Evolutionary conservation across 2,888 invertebrate genomes (phyloP).

Genomic region (Acronicta aceris): DNA sequence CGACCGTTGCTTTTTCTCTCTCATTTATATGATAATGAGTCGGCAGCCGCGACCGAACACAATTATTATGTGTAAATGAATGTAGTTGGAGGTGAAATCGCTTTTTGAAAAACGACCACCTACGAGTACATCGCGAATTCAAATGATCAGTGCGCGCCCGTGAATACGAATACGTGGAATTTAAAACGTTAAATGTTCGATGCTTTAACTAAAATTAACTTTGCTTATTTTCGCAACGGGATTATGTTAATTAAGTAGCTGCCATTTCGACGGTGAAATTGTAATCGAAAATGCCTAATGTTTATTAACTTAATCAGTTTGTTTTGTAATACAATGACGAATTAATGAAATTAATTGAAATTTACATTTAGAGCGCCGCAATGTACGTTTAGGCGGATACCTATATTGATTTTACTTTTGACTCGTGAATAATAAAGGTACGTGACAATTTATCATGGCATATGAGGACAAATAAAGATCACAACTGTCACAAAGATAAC

Average conservation of each 20-base stretch:
- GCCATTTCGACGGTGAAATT: slow-evolving; percentile 71
- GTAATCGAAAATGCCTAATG: slow-evolving; percentile 77
- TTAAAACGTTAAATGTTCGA: slow-evolving; percentile 66
- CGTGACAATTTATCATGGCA: slow-evolving; percentile 25
- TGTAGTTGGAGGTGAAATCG: slow-evolving; percentile 75
- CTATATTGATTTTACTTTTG: slow-evolving; percentile 31
- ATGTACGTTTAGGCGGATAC: slow-evolving; percentile 15
- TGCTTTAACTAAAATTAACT: slow-evolving; percentile 77
- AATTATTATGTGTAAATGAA: slow-evolving; percentile 85
- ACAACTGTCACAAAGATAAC: slow-evolving; percentile 45
- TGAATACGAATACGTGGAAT: slow-evolving; percentile 60
- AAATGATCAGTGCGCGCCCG: slow-evolving; percentile 58
- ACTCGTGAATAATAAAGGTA: slow-evolving; percentile 24
- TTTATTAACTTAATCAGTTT: slow-evolving; percentile 79
- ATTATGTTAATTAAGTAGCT: slow-evolving; percentile 79
- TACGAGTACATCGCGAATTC: slow-evolving; percentile 60
- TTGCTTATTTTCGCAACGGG: slow-evolving; percentile 74
- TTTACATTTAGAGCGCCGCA: slow-evolving; percentile 40
- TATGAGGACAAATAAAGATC: slow-evolving; percentile 39
- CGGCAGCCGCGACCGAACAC: slow-evolving; percentile 78
- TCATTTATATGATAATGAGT: slow-evolving; percentile 88
- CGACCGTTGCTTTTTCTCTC: slow-evolving; percentile 86
- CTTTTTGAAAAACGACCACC: slow-evolving; percentile 67
- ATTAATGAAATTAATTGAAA: slow-evolving; percentile 56
- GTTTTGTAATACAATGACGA: slow-evolving; percentile 68